Percentiles rank a stretch among this genome's conserved stretches.
Evolutionary conservation across 2,888 invertebrate genomes (phyloP).

Genomic region (Actias luna): DNA sequence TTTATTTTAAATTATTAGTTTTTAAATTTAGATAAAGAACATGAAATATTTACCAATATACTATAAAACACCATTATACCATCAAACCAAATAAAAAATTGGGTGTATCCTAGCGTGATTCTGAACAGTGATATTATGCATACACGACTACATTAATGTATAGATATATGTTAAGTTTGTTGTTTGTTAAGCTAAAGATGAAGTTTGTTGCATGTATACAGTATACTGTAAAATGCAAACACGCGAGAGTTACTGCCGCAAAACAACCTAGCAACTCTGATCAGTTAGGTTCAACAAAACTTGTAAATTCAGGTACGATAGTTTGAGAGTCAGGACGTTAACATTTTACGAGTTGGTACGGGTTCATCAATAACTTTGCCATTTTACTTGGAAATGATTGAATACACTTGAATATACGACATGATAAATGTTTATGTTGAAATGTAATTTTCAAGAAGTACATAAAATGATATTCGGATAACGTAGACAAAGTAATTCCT

Average conservation of each 20-base stretch:
- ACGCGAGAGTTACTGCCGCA: neutral
- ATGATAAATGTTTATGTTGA: constrained; percentile 10
- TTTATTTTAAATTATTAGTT: no score
- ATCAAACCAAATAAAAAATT: no score
- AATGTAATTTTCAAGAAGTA: neutral
- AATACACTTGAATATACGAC: constrained; percentile 22
- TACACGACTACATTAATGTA: neutral
- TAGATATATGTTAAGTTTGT: no score
- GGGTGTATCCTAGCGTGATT: neutral
- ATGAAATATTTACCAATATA: no score
- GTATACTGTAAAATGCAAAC: neutral
- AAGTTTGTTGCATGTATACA: neutral
- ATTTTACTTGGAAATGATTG: constrained; percentile 32
- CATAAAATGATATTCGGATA: no score
- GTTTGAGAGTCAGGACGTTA: constrained; percentile 37
- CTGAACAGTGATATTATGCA: no score
- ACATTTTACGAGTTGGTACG: constrained; percentile 44
- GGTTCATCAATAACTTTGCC: constrained; percentile 46
- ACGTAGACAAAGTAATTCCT: no score
- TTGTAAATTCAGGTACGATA: constrained; percentile 17
- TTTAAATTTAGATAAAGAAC: no score
- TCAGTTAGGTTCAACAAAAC: neutral
- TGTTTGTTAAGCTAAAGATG: neutral
- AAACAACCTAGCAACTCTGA: neutral
- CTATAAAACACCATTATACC: no score